Percentiles rank a stretch among this genome's conserved stretches.
Evolutionary conservation across 64 coral and sea anemone genomes (phyloP).

Genomic region (Pachyseris speciosa): DNA sequence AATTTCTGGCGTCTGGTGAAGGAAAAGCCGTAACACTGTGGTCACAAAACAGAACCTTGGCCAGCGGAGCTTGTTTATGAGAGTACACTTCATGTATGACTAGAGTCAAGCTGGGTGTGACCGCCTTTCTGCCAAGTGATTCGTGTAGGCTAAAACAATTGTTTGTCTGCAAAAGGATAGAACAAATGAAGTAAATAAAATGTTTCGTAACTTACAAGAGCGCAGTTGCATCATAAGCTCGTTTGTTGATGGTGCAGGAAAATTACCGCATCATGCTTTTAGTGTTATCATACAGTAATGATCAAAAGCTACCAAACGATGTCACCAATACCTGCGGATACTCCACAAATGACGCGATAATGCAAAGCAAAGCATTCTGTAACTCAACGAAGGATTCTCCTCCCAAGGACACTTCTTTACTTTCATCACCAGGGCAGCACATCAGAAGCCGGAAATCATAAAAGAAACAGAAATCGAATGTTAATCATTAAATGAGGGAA

Average conservation of each 20-base stretch:
- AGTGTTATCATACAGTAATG: too few species aligned
- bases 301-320: not conserved
- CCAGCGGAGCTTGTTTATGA: conserved; percentile 2
- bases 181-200: not conserved
- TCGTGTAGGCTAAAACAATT: not conserved
- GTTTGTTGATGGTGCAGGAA: too few species aligned
- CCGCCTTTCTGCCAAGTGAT: not conserved
- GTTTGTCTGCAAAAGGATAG: not conserved
- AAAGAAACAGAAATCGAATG: not conserved
- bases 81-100: not conserved
- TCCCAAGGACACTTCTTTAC: not conserved
- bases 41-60: conserved; percentile 28
- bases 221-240: too few species aligned
- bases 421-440: not conserved
- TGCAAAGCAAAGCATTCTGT: conserved; percentile 16
- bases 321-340: not conserved
- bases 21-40: not conserved
- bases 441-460: not conserved
- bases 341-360: conserved; percentile 4
- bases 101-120: not conserved
- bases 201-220: too few species aligned
- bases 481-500: not conserved
- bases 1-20: not conserved
- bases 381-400: not conserved
- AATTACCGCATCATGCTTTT: too few species aligned